Conservation (phyloP, 2,113 vertebrate species). For the Pluvianellus socialis region DNA sequence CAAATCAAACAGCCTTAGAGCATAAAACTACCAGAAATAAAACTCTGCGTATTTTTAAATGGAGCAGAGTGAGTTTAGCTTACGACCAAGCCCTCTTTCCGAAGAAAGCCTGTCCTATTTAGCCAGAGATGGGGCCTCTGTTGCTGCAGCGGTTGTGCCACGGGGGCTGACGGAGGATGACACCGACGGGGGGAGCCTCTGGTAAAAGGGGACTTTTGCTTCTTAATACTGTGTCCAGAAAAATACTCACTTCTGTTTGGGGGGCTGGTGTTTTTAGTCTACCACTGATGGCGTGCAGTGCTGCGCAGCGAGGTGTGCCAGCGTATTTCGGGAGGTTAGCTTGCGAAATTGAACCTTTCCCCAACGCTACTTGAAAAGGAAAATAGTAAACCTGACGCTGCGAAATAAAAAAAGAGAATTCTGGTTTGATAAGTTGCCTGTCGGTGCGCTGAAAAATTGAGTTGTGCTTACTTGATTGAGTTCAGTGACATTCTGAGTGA, state of each 20-base stretch:
- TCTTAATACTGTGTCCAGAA: background rate
- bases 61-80: background rate
- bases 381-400: background rate
- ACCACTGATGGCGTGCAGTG: background rate
- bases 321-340: no score
- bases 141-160: rapidly evolving
- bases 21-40: background rate
- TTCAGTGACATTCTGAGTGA: background rate
- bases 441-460: background rate
- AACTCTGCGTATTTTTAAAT: background rate
- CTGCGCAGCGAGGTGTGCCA: background rate
- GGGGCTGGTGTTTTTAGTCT: background rate
- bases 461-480: background rate
- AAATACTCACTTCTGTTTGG: rapidly evolving
- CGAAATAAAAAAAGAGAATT: background rate
- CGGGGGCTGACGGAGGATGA: rapidly evolving
- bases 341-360: background rate
- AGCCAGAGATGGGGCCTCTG: background rate
- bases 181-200: rapidly evolving
- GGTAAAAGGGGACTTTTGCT: background rate
- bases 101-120: background rate
- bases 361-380: background rate
- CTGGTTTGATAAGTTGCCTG: background rate
- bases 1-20: background rate
- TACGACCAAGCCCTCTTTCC: background rate